A percentile compares a stretch with the other conserved stretches of the same genome.
These are phyloP conservation scores for Drosophila pruinosa DNA, from an alignment of 1,140 invertebrate species.

Conservation along the genomic window DNA sequence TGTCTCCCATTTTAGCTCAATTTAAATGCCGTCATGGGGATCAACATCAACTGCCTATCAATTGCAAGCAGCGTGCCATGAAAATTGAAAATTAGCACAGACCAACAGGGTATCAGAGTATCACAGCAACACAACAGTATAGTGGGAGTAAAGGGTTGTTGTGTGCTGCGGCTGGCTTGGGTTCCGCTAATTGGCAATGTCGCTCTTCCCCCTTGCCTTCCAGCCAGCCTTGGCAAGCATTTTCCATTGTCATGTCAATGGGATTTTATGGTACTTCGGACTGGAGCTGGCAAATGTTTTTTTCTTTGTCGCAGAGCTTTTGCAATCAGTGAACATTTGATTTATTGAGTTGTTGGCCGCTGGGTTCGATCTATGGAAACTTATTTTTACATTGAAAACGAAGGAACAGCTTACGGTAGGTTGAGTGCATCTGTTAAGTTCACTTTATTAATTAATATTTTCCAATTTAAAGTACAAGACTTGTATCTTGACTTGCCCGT, in stretches of 20 bases:
- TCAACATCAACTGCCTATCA: conserved; percentile 71
- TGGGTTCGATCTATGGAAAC: not conserved
- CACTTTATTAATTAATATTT: not conserved
- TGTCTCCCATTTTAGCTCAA: conserved; percentile 29
- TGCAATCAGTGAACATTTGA: conserved; percentile 47
- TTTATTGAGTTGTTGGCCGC: conserved; percentile 57
- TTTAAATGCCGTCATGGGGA: conserved; percentile 76
- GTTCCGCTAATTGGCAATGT: conserved; percentile 31
- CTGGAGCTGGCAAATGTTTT: conserved; percentile 17
- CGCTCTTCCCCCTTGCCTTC: too few relatives aligned
- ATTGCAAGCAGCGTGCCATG: conserved; percentile 64
- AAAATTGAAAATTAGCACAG: conserved; percentile 75
- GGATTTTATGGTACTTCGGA: conserved; percentile 9
- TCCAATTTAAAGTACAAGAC: not conserved
- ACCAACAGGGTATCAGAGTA: not conserved
- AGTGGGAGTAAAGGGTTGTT: conserved; percentile 19
- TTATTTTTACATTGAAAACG: not conserved
- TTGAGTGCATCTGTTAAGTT: not conserved
- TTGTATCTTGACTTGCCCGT: too few relatives aligned
- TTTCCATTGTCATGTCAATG: conserved; percentile 29
- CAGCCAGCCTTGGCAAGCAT: not conserved
- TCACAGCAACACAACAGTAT: not conserved
- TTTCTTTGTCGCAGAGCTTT: conserved; percentile 8
- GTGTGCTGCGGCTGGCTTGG: conserved; percentile 11
- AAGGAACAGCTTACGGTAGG: not conserved